A percentile compares a stretch with the other conserved stretches of the same genome.
These are phyloP conservation scores for Petrocephalus sullivani DNA, from an alignment of 2,797 vertebrate species.

Conservation along the genomic window DNA sequence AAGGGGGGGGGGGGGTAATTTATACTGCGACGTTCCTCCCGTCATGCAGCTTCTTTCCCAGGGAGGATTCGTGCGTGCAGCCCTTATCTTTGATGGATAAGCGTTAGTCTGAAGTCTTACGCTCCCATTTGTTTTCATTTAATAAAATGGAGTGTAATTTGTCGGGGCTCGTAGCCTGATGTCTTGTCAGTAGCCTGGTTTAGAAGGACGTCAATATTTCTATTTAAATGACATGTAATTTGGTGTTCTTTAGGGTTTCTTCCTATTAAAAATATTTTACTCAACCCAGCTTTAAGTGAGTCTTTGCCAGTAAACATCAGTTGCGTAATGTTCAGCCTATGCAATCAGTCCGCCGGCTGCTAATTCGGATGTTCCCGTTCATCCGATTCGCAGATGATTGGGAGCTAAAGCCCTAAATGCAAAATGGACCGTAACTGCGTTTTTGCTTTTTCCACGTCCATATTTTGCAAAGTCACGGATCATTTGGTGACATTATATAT, in stretches of 20 bases:
- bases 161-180: not conserved
- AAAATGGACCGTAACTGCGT: not conserved
- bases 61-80: not conserved
- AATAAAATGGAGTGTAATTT: not conserved
- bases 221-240: not conserved
- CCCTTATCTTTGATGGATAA: not conserved
- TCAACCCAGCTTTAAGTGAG: not conserved
- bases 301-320: not conserved
- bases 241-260: not conserved
- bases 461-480: not conserved
- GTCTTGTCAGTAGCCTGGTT: not conserved
- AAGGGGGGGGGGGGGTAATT: not conserved
- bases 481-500: not conserved
- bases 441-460: not conserved
- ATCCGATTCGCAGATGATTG: not conserved
- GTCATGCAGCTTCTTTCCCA: not conserved
- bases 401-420: not conserved
- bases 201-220: not conserved
- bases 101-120: not conserved
- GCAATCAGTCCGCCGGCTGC: not conserved
- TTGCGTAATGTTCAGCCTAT: constrained; percentile 13
- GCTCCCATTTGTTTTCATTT: not conserved
- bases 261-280: not conserved
- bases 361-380: not conserved
- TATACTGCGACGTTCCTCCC: not conserved